phyloP scores from a whole-genome alignment of 1,140 invertebrate species.

The Oppia nitens region DNA sequence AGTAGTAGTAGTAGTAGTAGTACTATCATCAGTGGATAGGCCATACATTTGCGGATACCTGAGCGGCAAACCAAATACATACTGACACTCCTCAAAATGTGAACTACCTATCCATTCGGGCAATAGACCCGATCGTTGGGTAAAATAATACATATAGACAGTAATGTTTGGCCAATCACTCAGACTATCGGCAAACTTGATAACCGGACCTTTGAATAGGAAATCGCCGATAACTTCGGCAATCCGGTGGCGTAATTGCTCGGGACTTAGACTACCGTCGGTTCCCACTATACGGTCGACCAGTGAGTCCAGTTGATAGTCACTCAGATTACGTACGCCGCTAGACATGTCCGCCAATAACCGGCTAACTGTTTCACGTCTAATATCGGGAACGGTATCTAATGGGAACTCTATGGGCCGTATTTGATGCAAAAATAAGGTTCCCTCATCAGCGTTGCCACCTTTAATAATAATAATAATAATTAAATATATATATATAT shows the following conservation, averaged over 20 bases:
- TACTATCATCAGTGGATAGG: too few species aligned
- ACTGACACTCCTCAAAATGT: constrained; percentile 89
- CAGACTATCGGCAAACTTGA: constrained; percentile 4
- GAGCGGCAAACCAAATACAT: constrained; percentile 79
- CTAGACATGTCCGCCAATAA: background rate
- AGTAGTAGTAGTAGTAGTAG: too few species aligned
- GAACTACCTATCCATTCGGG: constrained; percentile 72
- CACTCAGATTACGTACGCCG: background rate
- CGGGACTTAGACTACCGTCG: background rate
- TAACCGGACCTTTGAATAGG: constrained; percentile 3
- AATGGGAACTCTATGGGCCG: background rate
- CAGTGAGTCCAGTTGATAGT: background rate
- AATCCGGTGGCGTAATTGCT: background rate
- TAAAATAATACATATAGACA: constrained; percentile 87
- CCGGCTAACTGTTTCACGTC: background rate
- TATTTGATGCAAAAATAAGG: constrained; percentile 6
- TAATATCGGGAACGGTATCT: background rate
- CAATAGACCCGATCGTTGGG: constrained; percentile 67
- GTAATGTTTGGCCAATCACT: background rate
- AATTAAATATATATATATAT: background rate
- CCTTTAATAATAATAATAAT: background rate
- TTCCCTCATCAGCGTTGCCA: background rate
- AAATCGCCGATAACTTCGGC: constrained; percentile 5
- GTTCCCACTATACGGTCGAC: background rate
- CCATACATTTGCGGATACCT: constrained; percentile 59